These are phyloP conservation scores for Grantiella picta DNA, from an alignment of 2,113 vertebrate genomes.

Conservation along the genomic window DNA sequence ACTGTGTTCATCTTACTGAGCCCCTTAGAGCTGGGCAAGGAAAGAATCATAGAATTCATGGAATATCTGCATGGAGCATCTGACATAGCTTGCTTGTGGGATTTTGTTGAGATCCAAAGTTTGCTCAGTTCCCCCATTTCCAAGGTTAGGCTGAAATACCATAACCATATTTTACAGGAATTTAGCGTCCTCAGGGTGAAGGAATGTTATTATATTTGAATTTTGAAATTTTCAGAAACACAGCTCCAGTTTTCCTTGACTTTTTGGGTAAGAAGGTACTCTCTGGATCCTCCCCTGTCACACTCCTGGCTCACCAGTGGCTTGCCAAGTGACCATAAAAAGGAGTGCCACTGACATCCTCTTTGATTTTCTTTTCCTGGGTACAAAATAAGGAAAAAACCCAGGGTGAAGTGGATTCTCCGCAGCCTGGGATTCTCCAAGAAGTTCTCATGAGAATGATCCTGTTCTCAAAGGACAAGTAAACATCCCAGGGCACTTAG, in stretches of 20 bases:
- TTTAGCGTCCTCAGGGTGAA: neutral
- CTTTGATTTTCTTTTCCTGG: neutral
- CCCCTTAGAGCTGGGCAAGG: neutral
- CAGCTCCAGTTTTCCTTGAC: neutral
- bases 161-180: neutral
- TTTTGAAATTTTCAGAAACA: neutral
- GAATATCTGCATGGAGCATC: neutral
- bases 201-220: neutral
- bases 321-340: neutral
- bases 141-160: neutral
- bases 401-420: neutral
- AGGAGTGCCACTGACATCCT: neutral
- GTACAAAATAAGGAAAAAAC: neutral
- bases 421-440: neutral
- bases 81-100: neutral
- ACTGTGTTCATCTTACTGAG: neutral
- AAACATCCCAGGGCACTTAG: conserved; percentile 26
- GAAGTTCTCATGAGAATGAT: conserved; percentile 43
- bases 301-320: neutral
- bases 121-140: neutral
- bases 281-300: neutral
- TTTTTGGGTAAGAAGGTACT: neutral
- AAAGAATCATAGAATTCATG: neutral
- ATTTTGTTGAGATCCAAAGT: neutral
- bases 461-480: neutral